phyloP scores from a whole-genome alignment of 2,888 invertebrate species.

The Drosophila kambysellisi region DNA sequence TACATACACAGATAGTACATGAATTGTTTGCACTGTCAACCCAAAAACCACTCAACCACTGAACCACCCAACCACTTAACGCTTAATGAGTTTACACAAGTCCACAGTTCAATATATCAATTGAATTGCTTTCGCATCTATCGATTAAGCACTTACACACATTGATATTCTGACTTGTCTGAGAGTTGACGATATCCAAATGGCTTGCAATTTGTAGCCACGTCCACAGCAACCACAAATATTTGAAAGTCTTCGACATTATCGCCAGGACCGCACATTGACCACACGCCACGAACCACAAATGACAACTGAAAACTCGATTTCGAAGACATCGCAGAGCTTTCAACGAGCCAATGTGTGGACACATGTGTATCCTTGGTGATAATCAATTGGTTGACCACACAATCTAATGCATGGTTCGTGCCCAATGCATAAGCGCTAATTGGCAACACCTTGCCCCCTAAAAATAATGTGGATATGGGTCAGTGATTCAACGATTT shows the following conservation, averaged over 20 bases:
- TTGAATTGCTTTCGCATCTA: slow-evolving; percentile 7
- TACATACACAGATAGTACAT: neutral
- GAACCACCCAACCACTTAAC: slow-evolving; percentile 6
- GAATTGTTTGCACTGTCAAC: slow-evolving; percentile 37
- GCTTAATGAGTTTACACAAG: slow-evolving; percentile 65
- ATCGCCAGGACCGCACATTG: slow-evolving; percentile 6
- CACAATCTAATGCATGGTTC: slow-evolving; percentile 46
- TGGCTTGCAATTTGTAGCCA: slow-evolving; percentile 26
- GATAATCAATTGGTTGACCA: slow-evolving; percentile 74
- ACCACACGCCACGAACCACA: slow-evolving; percentile 55
- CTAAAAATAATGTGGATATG: neutral
- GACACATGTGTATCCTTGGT: slow-evolving; percentile 72
- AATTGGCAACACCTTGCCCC: slow-evolving; percentile 47
- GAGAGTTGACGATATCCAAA: slow-evolving; percentile 74
- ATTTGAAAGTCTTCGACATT: slow-evolving; percentile 46
- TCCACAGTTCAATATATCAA: neutral
- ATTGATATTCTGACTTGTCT: slow-evolving; percentile 90
- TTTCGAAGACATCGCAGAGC: slow-evolving; percentile 7
- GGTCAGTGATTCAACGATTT: slow-evolving; percentile 19
- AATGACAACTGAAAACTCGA: slow-evolving; percentile 52
- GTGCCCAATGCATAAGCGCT: slow-evolving; percentile 43
- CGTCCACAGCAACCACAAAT: slow-evolving; percentile 48
- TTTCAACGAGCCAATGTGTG: slow-evolving; percentile 57
- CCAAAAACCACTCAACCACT: slow-evolving; percentile 1
- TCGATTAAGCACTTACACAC: slow-evolving; percentile 87